These are phyloP conservation scores for Oscarella lobularis DNA, from an alignment of 37 sponge, comb jelly and placozoan genomes.

Conservation along the genomic window DNA sequence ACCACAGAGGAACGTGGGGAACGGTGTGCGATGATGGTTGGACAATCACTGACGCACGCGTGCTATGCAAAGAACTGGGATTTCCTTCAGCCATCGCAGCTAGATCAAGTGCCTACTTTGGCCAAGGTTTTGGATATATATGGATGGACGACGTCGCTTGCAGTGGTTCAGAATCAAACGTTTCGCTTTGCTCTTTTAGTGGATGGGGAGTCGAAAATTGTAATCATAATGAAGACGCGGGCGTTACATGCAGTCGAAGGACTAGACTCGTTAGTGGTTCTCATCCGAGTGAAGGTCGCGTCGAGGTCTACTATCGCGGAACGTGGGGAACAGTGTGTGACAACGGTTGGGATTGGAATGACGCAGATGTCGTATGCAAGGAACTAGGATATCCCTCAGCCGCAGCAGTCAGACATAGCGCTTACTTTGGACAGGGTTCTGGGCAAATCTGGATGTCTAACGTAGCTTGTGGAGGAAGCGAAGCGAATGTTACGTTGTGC, in stretches of 20 bases:
- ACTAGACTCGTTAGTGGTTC: too few species aligned
- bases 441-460: slow-evolving; percentile 8
- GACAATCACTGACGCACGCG: slow-evolving; percentile 29
- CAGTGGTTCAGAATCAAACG: not conserved
- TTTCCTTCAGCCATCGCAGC: not conserved
- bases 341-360: slow-evolving; percentile 7
- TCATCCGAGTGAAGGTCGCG: slow-evolving; percentile 9
- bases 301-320: slow-evolving; percentile 13
- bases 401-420: not conserved
- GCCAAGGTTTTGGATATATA: not conserved
- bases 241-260: slow-evolving; percentile 16
- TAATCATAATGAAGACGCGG: slow-evolving; percentile 15
- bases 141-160: not conserved
- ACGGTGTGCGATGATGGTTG: slow-evolving; percentile 32
- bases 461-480: slow-evolving; percentile 16
- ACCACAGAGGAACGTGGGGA: slow-evolving; percentile 11
- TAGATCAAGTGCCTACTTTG: not conserved
- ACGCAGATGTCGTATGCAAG: slow-evolving; percentile 16
- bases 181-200: not conserved
- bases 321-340: slow-evolving; percentile 31
- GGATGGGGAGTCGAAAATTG: slow-evolving; percentile 9
- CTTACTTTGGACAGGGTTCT: slow-evolving; percentile 2
- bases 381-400: slow-evolving; percentile 10
- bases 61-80: slow-evolving; percentile 20
- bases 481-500: slow-evolving; percentile 6